These are phyloP conservation scores for Eulemur coronatus DNA, from an alignment of 2,797 vertebrate genomes.

Conservation along the genomic window DNA sequence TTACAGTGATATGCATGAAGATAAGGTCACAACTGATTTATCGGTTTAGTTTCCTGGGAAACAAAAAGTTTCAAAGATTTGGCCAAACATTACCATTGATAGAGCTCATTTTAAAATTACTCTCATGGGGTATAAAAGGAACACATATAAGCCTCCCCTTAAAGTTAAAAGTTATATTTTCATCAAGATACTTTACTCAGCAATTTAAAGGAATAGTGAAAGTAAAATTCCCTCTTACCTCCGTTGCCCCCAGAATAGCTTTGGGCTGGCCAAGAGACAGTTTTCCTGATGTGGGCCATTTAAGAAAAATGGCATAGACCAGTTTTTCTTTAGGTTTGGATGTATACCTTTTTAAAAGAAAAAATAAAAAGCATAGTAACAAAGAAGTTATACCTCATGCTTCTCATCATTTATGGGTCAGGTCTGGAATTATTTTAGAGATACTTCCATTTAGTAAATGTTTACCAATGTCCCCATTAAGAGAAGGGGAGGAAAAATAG, in stretches of 20 bases:
- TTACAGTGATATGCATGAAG: neutral
- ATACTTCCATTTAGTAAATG: neutral
- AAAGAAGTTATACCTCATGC: neutral
- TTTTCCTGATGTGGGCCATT: slow-evolving; percentile 89
- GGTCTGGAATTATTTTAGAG: neutral
- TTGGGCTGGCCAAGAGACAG: slow-evolving; percentile 89
- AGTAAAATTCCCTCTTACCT: slow-evolving; percentile 83
- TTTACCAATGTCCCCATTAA: neutral
- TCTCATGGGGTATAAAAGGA: neutral
- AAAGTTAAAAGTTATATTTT: slow-evolving; percentile 1
- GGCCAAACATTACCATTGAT: neutral
- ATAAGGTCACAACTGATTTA: neutral
- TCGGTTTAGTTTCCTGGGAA: slow-evolving; percentile 13
- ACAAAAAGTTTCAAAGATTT: neutral
- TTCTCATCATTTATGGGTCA: neutral
- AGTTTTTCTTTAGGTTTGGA: slow-evolving; percentile 85
- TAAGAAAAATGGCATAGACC: slow-evolving; percentile 91
- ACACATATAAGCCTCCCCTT: neutral
- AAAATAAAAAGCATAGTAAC: neutral
- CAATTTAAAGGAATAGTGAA: neutral
- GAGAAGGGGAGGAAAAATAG: neutral
- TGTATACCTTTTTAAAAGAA: slow-evolving; percentile 91
- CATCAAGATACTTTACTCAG: neutral
- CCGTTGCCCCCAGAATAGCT: slow-evolving; percentile 82
- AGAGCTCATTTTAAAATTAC: neutral